Evolutionary conservation across 2,797 vertebrate genomes (phyloP), one percentile per base, ranked within the genome.

Genomic region (Forpus xanthops): DNA sequence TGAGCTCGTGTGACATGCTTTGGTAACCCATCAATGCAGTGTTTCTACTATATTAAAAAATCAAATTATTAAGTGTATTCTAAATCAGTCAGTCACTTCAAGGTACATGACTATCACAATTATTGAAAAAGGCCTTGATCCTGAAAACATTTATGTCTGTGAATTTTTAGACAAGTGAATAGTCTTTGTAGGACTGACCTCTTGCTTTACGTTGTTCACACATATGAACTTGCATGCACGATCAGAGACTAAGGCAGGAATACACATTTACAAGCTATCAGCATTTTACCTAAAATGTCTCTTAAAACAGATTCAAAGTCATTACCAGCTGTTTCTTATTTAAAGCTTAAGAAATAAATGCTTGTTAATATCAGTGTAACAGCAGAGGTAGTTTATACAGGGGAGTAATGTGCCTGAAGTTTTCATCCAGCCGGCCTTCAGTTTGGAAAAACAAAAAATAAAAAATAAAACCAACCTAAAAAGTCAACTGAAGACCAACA

Each of bases 241-340:
- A 96, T 97, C 94, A 96, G 94, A 96, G 96, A 96, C 90, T 85
- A 44, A 91, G 73, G 66, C 58, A 96, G 87, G 88, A 93, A 95
- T 90, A 90, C 92, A 95, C 94, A 93, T 96, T 96, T 96, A 86
- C 96, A 94, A 95, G 94, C 92, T 96, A 94, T 96, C 96, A 96
- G 90, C 86, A 85, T 96, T 95, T 95, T 97, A 96, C 89, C 89
- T 93, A 95, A 96, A 96, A 94, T 96, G 90, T 95, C 92, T 95
- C 95, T 92, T 94, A 94, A 95, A 95, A 89, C 7, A 8, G 56
- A 97, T 87, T 93, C 95, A 83, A 91, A 97, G 94, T 87, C 87
- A 85, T 85, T 93, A 82, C 70, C 91, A 95, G 93, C 94, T 96
- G 85, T 82, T 94, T 96, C 71, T 91, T 94, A 90, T 93, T 97